Percentiles rank a stretch among this genome's conserved stretches.
phyloP scores from a whole-genome alignment of 2,113 vertebrate genomes.

The Electrona antarctica region DNA sequence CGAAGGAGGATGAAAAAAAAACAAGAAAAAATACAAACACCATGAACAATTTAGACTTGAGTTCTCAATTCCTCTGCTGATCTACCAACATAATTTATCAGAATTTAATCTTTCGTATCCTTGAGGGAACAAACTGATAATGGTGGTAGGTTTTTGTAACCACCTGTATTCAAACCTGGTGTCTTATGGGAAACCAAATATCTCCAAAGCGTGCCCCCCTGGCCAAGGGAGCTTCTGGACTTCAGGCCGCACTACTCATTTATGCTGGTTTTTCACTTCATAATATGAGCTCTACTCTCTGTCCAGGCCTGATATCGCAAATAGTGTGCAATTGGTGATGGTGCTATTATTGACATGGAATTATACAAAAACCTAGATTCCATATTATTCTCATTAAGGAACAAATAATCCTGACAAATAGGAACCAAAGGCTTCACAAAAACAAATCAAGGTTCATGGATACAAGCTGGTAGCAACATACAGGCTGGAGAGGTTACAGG shows the following conservation, averaged over 20 bases:
- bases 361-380: slow-evolving; percentile 21
- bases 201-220: no score
- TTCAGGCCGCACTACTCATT: no score
- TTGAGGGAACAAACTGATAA: slow-evolving; percentile 49
- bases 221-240: no score
- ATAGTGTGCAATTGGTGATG: slow-evolving; percentile 34
- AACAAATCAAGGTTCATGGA: no score
- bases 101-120: slow-evolving; percentile 54
- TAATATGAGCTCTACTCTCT: no score
- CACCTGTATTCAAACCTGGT: background rate
- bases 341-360: slow-evolving; percentile 33
- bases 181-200: no score
- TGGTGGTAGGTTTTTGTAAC: slow-evolving; percentile 19
- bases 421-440: no score
- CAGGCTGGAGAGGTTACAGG: no score
- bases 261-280: no score
- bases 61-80: slow-evolving; percentile 55
- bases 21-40: slow-evolving; percentile 43
- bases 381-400: no score
- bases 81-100: slow-evolving; percentile 61
- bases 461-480: no score
- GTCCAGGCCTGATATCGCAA: slow-evolving; percentile 36
- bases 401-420: no score
- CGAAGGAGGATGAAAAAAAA: slow-evolving; percentile 41
- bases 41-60: slow-evolving; percentile 61